phyloP scores from a whole-genome alignment of 2,113 vertebrate genomes.

The Gallinago undulata region DNA sequence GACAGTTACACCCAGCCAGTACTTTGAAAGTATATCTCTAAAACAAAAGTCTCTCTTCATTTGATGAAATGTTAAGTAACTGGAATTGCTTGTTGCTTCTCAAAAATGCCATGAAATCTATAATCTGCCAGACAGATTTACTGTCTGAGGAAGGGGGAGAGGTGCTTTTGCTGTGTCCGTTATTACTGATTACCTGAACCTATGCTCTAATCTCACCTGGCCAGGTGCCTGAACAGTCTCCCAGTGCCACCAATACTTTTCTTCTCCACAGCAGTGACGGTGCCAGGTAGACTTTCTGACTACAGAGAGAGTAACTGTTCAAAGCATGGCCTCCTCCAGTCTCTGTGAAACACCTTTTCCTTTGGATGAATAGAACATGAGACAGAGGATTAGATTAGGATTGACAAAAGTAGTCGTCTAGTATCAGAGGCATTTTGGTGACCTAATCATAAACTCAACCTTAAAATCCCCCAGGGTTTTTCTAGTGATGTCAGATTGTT shows the following conservation, averaged over 20 bases:
- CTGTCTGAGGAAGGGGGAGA: neutral
- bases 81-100: neutral
- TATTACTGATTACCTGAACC: neutral
- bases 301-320: neutral
- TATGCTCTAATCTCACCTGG: neutral
- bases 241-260: neutral
- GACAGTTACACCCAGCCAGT: neutral
- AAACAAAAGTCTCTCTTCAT: neutral
- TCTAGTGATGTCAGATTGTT: neutral
- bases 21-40: neutral
- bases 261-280: neutral
- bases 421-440: neutral
- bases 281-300: neutral
- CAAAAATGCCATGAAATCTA: neutral
- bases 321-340: accelerated
- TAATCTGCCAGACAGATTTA: neutral
- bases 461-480: neutral
- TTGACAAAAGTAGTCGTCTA: neutral
- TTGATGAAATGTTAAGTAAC: neutral
- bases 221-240: neutral
- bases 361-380: neutral
- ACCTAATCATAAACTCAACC: neutral
- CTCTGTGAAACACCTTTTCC: neutral
- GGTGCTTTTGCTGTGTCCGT: accelerated
- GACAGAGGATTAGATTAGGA: neutral